Conservation (phyloP, 2,888 invertebrate species). For the Drosophila nigritarsus region DNA sequence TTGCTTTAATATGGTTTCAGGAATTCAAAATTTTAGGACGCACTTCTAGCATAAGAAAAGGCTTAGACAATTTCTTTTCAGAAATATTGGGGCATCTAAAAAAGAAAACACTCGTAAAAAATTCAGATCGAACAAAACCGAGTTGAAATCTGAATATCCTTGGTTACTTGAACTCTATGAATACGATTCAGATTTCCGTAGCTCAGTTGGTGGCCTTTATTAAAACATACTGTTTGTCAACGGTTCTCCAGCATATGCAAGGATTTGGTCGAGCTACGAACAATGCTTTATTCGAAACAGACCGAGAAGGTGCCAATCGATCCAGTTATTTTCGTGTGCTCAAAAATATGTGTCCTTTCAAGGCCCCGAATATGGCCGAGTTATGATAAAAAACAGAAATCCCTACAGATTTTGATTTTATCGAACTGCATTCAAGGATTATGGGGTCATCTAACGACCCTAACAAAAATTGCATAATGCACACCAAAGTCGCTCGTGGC, state of each 20-base stretch:
- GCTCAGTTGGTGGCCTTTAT: neutral
- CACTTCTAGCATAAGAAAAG: neutral
- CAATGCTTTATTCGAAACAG: neutral
- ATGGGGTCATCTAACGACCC: too few species aligned
- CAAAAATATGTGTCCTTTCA: neutral
- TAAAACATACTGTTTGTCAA: neutral
- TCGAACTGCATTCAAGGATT: neutral
- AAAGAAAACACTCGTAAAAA: neutral
- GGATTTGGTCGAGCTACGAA: neutral
- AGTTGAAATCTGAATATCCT: too few species aligned
- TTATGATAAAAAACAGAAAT: neutral
- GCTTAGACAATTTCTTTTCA: neutral
- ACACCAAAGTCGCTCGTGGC: neutral
- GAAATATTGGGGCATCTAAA: neutral
- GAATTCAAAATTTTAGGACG: neutral
- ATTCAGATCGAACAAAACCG: neutral
- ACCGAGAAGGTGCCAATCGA: neutral
- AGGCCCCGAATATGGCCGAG: neutral
- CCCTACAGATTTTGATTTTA: neutral
- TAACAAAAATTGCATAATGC: neutral
- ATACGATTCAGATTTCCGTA: neutral
- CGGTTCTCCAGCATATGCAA: neutral
- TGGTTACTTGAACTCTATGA: too few species aligned
- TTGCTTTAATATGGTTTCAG: neutral
- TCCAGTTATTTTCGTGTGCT: neutral